These are phyloP conservation scores for Cephus runcator DNA, from an alignment of 2,888 invertebrate genomes.

Conservation along the genomic window DNA sequence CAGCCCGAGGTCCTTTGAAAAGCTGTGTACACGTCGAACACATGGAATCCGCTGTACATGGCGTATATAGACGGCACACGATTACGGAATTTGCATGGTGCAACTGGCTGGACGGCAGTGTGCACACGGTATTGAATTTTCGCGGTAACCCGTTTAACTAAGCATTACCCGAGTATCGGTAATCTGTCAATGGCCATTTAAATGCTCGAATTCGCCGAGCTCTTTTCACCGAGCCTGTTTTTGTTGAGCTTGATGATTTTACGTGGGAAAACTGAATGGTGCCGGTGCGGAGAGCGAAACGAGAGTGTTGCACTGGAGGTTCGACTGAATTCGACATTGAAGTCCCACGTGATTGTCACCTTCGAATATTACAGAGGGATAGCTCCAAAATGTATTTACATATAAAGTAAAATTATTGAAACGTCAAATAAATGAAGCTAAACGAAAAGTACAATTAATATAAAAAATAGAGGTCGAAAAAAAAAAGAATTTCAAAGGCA, in stretches of 20 bases:
- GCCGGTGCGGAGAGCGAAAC: not conserved
- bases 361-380: not conserved
- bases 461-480: not conserved
- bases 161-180: slow-evolving; percentile 48
- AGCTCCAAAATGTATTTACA: not conserved
- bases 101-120: not conserved
- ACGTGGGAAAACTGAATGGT: not conserved
- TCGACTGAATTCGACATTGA: not conserved
- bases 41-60: not conserved
- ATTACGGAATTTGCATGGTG: not conserved
- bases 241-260: not conserved
- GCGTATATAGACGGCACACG: not conserved
- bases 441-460: not conserved
- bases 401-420: not conserved
- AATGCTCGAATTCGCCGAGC: slow-evolving; percentile 35
- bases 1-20: not conserved
- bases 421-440: not conserved
- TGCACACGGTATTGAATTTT: slow-evolving; percentile 40
- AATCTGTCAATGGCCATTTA: slow-evolving; percentile 50
- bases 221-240: slow-evolving; percentile 40
- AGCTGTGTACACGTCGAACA: not conserved
- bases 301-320: not conserved
- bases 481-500: not conserved
- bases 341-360: not conserved
- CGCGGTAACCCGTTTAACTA: slow-evolving; percentile 49